phyloP scores from a whole-genome alignment of 35 echinoderm and acorn worm species.

The Acanthaster planci region DNA sequence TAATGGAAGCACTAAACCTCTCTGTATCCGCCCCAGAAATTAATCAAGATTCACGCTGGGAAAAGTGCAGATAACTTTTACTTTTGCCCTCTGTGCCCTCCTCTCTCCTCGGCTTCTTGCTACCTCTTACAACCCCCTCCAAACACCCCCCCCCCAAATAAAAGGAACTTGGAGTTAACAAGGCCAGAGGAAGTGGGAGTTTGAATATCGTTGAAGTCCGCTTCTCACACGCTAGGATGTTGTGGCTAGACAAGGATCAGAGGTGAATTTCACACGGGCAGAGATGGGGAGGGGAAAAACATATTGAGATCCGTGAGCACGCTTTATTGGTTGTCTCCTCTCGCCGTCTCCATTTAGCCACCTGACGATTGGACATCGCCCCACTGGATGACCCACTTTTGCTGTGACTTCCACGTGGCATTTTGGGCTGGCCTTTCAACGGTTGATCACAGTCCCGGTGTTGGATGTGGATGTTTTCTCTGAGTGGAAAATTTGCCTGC shows the following conservation, averaged over 20 bases:
- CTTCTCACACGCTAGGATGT: conserved; percentile 1
- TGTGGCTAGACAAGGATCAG: conserved; percentile 16
- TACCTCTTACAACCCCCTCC: too few relatives aligned
- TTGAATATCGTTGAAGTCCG: neutral
- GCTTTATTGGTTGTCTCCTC: conserved; percentile 7
- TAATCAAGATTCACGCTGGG: neutral
- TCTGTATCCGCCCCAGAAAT: neutral
- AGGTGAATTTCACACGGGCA: neutral
- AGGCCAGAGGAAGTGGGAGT: neutral
- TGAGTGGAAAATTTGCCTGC: too few relatives aligned
- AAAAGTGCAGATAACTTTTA: neutral
- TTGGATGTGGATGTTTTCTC: too few relatives aligned
- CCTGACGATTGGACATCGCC: conserved; percentile 12
- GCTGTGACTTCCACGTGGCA: neutral
- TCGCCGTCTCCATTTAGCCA: neutral
- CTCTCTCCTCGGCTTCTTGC: too few relatives aligned
- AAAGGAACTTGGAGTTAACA: neutral
- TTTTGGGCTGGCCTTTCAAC: too few relatives aligned
- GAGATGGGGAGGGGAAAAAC: neutral
- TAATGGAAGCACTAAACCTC: neutral
- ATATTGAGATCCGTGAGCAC: conserved; percentile 5
- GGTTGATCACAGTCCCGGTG: too few relatives aligned
- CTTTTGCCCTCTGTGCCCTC: neutral
- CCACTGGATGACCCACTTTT: neutral
- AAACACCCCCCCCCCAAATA: too few relatives aligned